Evolutionary conservation across 2,113 vertebrate species (phyloP), one percentile per base, ranked within the genome.

Genomic region (Antigone vipio): DNA sequence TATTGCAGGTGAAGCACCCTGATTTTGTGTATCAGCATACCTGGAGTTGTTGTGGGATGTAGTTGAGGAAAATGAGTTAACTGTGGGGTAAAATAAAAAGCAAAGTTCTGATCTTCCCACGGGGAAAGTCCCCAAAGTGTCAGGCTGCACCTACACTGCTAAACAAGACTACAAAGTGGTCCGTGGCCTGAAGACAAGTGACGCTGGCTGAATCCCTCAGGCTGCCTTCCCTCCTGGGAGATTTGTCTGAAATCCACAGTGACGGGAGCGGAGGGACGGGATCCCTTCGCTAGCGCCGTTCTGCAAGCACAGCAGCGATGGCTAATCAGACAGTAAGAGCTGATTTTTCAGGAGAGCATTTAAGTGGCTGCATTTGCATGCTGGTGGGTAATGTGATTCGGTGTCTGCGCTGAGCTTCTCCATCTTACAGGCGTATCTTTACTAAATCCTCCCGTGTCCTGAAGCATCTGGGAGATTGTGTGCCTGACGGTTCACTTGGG

Each of bases 401-500:
- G 40, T 2, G 11, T 22, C 47, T 24, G 59, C 32, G 34, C 83
- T 78, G 73, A 84, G 66, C 29, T 35, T 44, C 52, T 7, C 38
- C 21, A 0, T 17, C 62, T 66, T 11, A 21, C n/a, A 35, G 27
- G 8, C 8, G n/a, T 26, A 2, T 40, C 35, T 21, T 38, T 23
- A 4, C 52, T 42, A 38, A 47, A 35, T 42, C 40, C 23, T 26
- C 32, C 29, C 1, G 1, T 13, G 16, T 67, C 56, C 85, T 68
- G 74, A 29, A 29, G 27, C 30, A 15, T 17, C 35, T 4, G 34
- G 7, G 16, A 8, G 11, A 19, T 7, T 62, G 68, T 2, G 9
- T 67, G 62, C 14, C 9, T 0, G 35, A 2, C 0, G 0, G 4
- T 55, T 85, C 56, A 4, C 62, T 16, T 32, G 49, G 62, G 24